phyloP scores from a whole-genome alignment of 1,140 invertebrate genomes.

The Hypothenemus hampei region DNA sequence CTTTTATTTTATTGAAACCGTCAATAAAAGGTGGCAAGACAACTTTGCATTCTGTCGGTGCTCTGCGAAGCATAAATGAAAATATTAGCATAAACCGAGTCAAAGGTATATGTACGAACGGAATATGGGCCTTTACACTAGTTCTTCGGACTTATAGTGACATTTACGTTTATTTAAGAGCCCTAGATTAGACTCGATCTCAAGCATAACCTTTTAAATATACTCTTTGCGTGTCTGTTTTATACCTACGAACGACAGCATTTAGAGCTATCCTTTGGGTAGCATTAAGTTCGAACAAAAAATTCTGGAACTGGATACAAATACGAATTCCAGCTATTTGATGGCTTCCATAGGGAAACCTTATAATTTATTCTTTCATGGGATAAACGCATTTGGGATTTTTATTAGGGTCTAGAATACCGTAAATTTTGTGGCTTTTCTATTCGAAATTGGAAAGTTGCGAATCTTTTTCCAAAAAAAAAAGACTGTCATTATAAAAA shows the following conservation, averaged over 20 bases:
- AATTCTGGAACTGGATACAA: constrained; percentile 22
- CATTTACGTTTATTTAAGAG: no score
- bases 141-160: no score
- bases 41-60: no score
- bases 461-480: constrained; percentile 4
- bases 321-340: constrained; percentile 27
- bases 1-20: no score
- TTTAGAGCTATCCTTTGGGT: constrained; percentile 21
- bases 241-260: constrained; percentile 19
- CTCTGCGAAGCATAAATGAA: no score
- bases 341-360: constrained; percentile 26
- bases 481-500: no score
- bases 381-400: constrained; percentile 23
- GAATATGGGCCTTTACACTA: no score
- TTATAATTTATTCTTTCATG: constrained; percentile 30
- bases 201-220: constrained; percentile 28
- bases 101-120: no score
- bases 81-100: no score
- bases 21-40: constrained; percentile 1
- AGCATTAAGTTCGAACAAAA: constrained; percentile 25
- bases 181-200: no score
- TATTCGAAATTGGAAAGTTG: constrained; percentile 13
- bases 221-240: constrained; percentile 24
- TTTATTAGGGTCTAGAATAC: constrained; percentile 20
- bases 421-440: constrained; percentile 14